These are phyloP conservation scores for Mizuhopecten yessoensis DNA, from an alignment of 1,140 invertebrate species.

Conservation along the genomic window DNA sequence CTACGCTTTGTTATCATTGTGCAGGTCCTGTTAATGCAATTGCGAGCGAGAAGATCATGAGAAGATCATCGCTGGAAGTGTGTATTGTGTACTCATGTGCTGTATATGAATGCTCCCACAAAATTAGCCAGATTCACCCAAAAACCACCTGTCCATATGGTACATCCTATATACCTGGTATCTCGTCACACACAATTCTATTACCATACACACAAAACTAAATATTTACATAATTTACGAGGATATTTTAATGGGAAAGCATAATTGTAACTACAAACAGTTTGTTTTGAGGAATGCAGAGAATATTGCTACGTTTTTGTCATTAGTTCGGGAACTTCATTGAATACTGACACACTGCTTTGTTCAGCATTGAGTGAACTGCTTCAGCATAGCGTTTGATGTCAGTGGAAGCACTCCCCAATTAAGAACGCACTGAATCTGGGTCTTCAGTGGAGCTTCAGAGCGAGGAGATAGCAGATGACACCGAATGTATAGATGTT, in stretches of 20 bases:
- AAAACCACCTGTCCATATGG: slow-evolving; percentile 20
- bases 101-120: background rate
- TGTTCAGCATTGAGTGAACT: background rate
- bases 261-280: slow-evolving; percentile 11
- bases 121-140: background rate
- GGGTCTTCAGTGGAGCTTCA: background rate
- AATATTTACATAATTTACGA: slow-evolving; percentile 16
- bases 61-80: background rate
- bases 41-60: background rate
- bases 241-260: background rate
- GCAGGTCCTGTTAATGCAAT: background rate
- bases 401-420: background rate
- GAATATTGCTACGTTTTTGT: background rate
- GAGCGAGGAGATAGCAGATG: background rate
- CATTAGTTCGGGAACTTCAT: slow-evolving; percentile 13
- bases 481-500: background rate
- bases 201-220: background rate
- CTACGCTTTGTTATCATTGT: background rate
- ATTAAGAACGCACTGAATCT: slow-evolving; percentile 22
- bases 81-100: background rate
- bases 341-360: slow-evolving; percentile 10
- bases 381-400: slow-evolving; percentile 2
- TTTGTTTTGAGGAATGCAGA: background rate
- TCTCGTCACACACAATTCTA: background rate
- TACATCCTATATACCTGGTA: background rate